Evolutionary conservation across 2,113 vertebrate genomes (phyloP).

Genomic region (Dolichotis patagonum): DNA sequence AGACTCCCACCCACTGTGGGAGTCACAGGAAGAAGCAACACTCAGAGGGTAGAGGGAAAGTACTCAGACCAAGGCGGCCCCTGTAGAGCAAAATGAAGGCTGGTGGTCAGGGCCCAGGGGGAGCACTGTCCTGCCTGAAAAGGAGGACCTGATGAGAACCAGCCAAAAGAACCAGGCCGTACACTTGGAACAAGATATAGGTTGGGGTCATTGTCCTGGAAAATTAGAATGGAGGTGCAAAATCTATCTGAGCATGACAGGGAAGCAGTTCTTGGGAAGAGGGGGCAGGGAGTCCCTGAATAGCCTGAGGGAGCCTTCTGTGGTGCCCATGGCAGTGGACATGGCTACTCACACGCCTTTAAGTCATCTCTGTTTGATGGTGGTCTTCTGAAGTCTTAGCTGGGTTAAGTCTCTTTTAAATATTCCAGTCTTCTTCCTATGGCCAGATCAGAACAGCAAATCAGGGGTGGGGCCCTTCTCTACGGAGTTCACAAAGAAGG

Average conservation of each 20-base stretch:
- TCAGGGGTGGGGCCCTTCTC: not conserved
- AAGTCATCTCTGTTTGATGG: not conserved
- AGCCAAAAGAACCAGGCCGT: not conserved
- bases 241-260: not conserved
- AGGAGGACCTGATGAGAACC: not conserved
- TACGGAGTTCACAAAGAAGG: not conserved
- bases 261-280: not conserved
- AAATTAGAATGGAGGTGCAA: not conserved
- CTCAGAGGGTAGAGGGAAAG: not conserved
- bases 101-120: too few relatives aligned
- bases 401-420: not conserved
- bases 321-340: not conserved
- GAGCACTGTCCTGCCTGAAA: accelerated
- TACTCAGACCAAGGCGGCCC: not conserved
- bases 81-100: not conserved
- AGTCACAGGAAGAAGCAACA: not conserved
- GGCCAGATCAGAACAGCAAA: not conserved
- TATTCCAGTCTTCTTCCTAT: not conserved
- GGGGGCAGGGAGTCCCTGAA: not conserved
- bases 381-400: not conserved
- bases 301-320: not conserved
- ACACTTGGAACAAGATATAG: not conserved
- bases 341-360: not conserved
- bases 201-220: not conserved
- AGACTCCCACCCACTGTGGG: not conserved